Evolutionary conservation across 1,140 invertebrate genomes (phyloP), one percentile per base, ranked within the genome.

Genomic region (Cydia fagiglandana): DNA sequence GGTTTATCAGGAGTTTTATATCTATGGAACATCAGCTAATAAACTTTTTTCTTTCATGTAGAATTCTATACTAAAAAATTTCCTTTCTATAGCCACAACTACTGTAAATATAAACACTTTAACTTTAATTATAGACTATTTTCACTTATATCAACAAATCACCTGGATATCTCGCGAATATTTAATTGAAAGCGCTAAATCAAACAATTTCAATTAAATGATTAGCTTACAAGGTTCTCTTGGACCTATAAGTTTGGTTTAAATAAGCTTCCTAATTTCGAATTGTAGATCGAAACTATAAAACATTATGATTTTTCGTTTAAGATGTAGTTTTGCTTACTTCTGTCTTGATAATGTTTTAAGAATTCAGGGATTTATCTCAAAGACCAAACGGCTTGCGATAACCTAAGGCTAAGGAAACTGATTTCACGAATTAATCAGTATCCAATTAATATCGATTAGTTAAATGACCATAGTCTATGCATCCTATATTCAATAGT

Each of bases 391-490:
- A 70, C 66, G 34, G 17, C 34, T 74, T 74, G 50, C 45, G 66
- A 70, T 70, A 70, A 70, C 66, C 66, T 70, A 41, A 24, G 47
- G 73, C 73, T 17, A 73, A 28, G 24, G 20, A 74, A 12, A 12
- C 17, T 50, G 9, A 4, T 47, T 73, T 24, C n/a, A 17, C n/a
- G 15, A 70, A 70, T 70, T 41, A 9, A 70, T 38, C 38, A 45
- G 15, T 70, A 38, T 38, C n/a, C 6, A 41, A 70, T 10, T 4
- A 41, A 41, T 70, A 41, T 41, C 6, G 66, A 17, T 70, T 70
- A n/a, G 3, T 70, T 47, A 70, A 45, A n/a, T 17, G 66, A 10
- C 12, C 0, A 17, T 70, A 38, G 15, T 17, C 13, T 10, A 24
- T 5, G 7, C 66, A 38, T 1, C 15, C 34, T 24, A 5, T 38